Percentiles rank a stretch among this genome's conserved stretches.
phyloP scores from a whole-genome alignment of 2,797 vertebrate species.

The Trachops cirrhosus region DNA sequence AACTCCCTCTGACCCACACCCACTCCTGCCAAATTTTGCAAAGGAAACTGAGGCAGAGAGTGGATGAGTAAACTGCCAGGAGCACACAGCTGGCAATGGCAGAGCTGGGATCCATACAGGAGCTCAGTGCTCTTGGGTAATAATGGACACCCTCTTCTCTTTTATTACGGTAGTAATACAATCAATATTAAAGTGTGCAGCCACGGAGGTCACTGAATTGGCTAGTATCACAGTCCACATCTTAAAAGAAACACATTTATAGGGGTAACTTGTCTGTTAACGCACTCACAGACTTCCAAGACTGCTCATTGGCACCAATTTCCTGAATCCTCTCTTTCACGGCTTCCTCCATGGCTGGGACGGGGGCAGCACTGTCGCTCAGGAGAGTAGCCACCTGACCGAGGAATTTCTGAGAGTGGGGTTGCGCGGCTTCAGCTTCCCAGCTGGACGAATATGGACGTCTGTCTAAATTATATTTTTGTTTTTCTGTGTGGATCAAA shows the following conservation, averaged over 20 bases:
- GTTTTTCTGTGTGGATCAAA: conserved; percentile 47
- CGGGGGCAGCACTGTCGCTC: conserved; percentile 46
- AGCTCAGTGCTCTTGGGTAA: neutral
- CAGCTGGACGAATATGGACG: conserved; percentile 35
- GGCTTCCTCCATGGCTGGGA: conserved; percentile 52
- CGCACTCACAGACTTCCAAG: conserved; percentile 67
- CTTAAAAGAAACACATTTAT: neutral
- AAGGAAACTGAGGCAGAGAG: neutral
- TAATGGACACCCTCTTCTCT: neutral
- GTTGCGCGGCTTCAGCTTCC: conserved; percentile 41
- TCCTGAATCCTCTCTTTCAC: conserved; percentile 49
- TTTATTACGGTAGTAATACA: neutral
- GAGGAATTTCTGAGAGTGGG: conserved; percentile 59
- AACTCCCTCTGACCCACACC: no score
- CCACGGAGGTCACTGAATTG: neutral
- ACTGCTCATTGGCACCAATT: conserved; percentile 52
- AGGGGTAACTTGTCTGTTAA: neutral
- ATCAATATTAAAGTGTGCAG: neutral
- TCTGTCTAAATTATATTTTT: conserved; percentile 21
- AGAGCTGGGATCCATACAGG: neutral
- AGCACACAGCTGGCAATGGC: neutral
- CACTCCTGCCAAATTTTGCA: neutral
- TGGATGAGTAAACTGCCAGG: neutral
- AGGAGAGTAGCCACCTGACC: conserved; percentile 54
- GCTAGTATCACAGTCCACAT: neutral